Evolutionary conservation across 92 coral and sea anemone species (phyloP).

Genomic region (Umimayanthus chanpuru): DNA sequence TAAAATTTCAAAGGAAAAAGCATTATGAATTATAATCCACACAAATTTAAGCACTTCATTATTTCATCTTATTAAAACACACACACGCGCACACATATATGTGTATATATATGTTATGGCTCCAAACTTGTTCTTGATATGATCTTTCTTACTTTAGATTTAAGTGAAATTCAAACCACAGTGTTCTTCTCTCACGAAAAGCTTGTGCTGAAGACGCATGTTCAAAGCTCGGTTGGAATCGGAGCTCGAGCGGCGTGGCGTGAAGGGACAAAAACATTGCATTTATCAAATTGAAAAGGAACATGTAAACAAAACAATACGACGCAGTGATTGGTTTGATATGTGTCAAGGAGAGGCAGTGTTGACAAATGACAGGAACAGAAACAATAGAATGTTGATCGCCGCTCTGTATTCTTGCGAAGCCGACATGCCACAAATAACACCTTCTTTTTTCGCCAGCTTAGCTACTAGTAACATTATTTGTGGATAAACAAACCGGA

Average conservation of each 20-base stretch:
- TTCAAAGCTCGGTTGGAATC: constrained; percentile 15
- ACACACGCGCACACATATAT: no score
- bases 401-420: constrained; percentile 21
- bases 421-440: constrained; percentile 3
- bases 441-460: neutral
- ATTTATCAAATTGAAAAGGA: constrained; percentile 41
- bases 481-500: neutral
- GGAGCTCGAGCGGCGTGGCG: constrained; percentile 27
- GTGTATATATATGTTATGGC: no score
- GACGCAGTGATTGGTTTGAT: constrained; percentile 69
- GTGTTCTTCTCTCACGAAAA: neutral
- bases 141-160: neutral
- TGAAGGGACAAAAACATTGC: constrained; percentile 26
- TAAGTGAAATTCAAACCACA: neutral
- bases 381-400: constrained; percentile 33
- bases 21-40: neutral
- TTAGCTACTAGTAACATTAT: neutral
- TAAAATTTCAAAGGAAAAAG: neutral
- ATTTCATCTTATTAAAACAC: no score
- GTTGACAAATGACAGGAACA: constrained; percentile 75
- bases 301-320: constrained; percentile 68
- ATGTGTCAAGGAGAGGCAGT: constrained; percentile 77
- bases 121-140: neutral
- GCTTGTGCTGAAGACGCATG: neutral
- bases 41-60: no score